phyloP scores from a whole-genome alignment of 2,888 invertebrate genomes.

The Aleiodes testaceus region DNA sequence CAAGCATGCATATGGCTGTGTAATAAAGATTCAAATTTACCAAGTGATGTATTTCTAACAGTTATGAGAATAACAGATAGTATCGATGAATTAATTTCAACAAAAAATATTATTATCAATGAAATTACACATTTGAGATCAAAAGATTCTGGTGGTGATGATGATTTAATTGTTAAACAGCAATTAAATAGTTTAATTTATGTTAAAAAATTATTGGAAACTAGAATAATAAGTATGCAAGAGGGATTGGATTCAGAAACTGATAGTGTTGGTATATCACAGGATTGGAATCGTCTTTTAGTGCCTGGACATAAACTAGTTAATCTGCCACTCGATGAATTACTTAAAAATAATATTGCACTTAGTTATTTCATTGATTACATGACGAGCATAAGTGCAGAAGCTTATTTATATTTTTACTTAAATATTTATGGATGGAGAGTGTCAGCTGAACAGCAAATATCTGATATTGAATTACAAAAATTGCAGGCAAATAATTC shows the following conservation, averaged over 20 bases:
- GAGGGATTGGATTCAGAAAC: slow-evolving; percentile 74
- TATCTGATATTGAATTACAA: slow-evolving; percentile 76
- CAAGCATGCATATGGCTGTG: slow-evolving; percentile 92
- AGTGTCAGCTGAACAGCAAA: slow-evolving; percentile 82
- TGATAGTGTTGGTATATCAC: slow-evolving; percentile 65
- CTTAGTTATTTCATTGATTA: slow-evolving; percentile 86
- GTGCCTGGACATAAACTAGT: slow-evolving; percentile 75
- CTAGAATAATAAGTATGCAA: slow-evolving; percentile 74
- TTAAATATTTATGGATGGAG: slow-evolving; percentile 82
- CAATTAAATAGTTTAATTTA: slow-evolving; percentile 89
- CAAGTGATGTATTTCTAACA: slow-evolving; percentile 89
- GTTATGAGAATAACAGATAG: slow-evolving; percentile 86
- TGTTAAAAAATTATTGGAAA: slow-evolving; percentile 85
- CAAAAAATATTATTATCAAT: slow-evolving; percentile 84
- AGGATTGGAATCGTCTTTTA: slow-evolving; percentile 71
- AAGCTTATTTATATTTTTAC: slow-evolving; percentile 85
- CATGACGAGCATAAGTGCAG: slow-evolving; percentile 81
- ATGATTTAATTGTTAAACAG: slow-evolving; percentile 87
- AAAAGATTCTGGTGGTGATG: slow-evolving; percentile 89
- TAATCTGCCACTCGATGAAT: slow-evolving; percentile 81
- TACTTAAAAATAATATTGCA: slow-evolving; percentile 85
- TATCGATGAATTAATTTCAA: slow-evolving; percentile 87
- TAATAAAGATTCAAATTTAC: slow-evolving; percentile 82
- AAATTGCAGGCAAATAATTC: slow-evolving; percentile 68
- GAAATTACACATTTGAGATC: slow-evolving; percentile 89